Conservation (phyloP, 2,888 invertebrate species). For the Acanthopleura granulata region DNA sequence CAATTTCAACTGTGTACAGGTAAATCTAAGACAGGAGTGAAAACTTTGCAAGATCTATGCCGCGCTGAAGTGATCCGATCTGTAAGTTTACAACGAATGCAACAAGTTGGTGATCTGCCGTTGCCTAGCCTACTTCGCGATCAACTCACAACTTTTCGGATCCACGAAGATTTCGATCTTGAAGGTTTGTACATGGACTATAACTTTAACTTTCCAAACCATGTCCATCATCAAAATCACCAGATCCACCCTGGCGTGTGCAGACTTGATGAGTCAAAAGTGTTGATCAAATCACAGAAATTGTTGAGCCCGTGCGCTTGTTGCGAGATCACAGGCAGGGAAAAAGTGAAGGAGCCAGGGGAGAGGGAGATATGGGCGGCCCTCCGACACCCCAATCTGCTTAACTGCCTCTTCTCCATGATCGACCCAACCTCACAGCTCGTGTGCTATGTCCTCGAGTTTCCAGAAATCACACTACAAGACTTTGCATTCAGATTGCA, state of each 20-base stretch:
- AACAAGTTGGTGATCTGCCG: slow-evolving; percentile 44
- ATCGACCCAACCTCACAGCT: slow-evolving; percentile 43
- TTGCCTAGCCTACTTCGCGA: slow-evolving; percentile 50
- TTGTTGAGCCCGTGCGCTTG: slow-evolving; percentile 36
- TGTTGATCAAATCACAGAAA: slow-evolving; percentile 49
- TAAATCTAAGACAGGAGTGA: slow-evolving; percentile 25
- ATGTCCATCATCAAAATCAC: slow-evolving; percentile 51
- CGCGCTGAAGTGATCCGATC: slow-evolving; percentile 48
- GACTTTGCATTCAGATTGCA: slow-evolving; percentile 51
- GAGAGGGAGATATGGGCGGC: slow-evolving; percentile 52
- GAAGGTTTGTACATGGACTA: slow-evolving; percentile 53
- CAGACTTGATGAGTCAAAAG: slow-evolving; percentile 43
- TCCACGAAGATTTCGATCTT: slow-evolving; percentile 57
- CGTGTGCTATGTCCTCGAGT: slow-evolving; percentile 55
- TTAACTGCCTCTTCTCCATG: slow-evolving; percentile 52
- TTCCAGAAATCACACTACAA: slow-evolving; percentile 54
- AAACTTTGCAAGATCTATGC: slow-evolving; percentile 51
- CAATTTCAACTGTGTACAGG: slow-evolving; percentile 16
- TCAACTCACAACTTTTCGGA: slow-evolving; percentile 51
- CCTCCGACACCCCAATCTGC: slow-evolving; percentile 52
- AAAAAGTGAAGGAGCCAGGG: slow-evolving; percentile 32
- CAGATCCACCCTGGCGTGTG: slow-evolving; percentile 52
- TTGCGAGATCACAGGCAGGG: slow-evolving; percentile 34
- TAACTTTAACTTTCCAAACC: slow-evolving; percentile 56
- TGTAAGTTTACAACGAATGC: slow-evolving; percentile 47